Evolutionary conservation across 2,888 invertebrate genomes (phyloP).

Genomic region (Hypolimnas misippus): DNA sequence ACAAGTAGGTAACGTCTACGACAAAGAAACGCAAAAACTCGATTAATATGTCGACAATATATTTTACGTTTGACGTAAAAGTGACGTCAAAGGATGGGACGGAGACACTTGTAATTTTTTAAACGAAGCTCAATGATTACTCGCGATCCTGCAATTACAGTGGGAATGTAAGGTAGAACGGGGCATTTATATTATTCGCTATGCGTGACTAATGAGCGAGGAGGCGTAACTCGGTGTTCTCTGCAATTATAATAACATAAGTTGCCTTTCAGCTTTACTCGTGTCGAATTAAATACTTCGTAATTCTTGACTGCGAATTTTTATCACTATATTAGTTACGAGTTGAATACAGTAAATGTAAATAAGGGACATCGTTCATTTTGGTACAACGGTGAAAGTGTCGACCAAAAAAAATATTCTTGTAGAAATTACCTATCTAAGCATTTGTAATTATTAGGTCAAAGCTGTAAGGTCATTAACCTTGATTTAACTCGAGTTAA

Average conservation of each 20-base stretch:
- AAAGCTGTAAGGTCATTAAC: no score
- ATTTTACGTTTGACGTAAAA: constrained; percentile 19
- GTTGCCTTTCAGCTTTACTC: neutral
- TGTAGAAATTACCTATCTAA: no score
- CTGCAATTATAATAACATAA: constrained; percentile 1
- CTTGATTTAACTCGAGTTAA: no score
- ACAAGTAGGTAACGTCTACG: no score
- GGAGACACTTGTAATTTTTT: constrained; percentile 8
- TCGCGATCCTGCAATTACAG: constrained; percentile 20
- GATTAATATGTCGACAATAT: constrained; percentile 26
- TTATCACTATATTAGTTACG: no score
- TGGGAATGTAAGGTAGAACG: neutral
- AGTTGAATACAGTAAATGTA: no score
- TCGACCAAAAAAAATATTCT: no score
- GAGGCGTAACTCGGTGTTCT: neutral
- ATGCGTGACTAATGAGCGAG: constrained; percentile 18
- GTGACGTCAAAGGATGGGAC: neutral
- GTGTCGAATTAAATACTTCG: neutral
- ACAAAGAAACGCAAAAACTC: no score
- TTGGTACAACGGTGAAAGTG: no score
- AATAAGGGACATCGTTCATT: no score
- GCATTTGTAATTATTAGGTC: no score
- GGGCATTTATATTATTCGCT: constrained; percentile 25
- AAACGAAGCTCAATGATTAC: constrained; percentile 18
- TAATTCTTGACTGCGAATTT: no score